A percentile compares a stretch with the other conserved stretches of the same genome.
These are phyloP conservation scores for Arctia plantaginis DNA, from an alignment of 2,888 invertebrate genomes.

Conservation along the genomic window DNA sequence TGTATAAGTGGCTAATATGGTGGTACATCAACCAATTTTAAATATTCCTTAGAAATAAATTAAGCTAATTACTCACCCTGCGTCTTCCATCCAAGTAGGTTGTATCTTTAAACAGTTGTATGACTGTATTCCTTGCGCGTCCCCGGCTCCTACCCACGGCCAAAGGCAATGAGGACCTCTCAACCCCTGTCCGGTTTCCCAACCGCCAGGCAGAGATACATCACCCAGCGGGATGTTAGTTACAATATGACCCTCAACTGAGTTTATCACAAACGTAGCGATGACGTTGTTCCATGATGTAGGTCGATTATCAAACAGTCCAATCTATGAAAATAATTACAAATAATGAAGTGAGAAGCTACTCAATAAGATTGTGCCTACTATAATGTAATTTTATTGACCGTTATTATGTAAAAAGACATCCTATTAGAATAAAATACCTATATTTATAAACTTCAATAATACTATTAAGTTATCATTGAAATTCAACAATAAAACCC, in stretches of 20 bases:
- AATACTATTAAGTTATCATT: neutral
- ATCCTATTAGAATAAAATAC: neutral
- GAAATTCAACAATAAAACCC: neutral
- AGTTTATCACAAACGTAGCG: slow-evolving; percentile 65
- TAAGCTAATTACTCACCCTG: slow-evolving; percentile 65
- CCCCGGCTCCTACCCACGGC: slow-evolving; percentile 90
- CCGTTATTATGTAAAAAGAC: neutral
- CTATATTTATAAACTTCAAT: no score
- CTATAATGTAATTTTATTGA: neutral
- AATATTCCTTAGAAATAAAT: neutral
- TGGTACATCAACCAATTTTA: no score
- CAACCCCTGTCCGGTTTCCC: slow-evolving; percentile 79
- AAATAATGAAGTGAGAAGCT: slow-evolving; percentile 8
- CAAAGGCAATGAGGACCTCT: slow-evolving; percentile 87
- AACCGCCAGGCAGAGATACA: slow-evolving; percentile 86
- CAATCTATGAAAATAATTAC: slow-evolving; percentile 67
- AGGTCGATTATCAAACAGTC: slow-evolving; percentile 73
- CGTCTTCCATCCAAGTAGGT: slow-evolving; percentile 94
- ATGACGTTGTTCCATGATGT: slow-evolving; percentile 76
- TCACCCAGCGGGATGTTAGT: slow-evolving; percentile 86
- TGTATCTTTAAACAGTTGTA: slow-evolving; percentile 92
- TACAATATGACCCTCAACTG: slow-evolving; percentile 77
- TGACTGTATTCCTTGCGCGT: slow-evolving; percentile 85
- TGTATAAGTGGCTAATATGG: neutral
- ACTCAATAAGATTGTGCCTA: neutral